A percentile compares a stretch with the other conserved stretches of the same genome.
phyloP scores from a whole-genome alignment of 2,888 invertebrate species.

The Marronus borbonicus region DNA sequence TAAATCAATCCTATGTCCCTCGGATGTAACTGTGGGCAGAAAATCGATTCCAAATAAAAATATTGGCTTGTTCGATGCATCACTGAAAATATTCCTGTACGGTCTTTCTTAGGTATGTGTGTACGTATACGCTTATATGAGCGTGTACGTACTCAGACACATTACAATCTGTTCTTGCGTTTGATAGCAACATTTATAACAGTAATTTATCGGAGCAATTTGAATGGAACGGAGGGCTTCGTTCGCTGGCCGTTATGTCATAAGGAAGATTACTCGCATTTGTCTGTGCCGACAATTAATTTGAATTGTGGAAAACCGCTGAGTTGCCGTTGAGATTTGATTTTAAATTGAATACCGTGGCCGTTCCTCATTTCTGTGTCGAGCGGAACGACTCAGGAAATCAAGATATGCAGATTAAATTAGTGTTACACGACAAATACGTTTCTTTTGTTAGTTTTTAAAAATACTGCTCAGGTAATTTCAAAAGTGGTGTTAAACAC shows the following conservation, averaged over 20 bases:
- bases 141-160: neutral
- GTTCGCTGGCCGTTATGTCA: conserved; percentile 27
- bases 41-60: conserved; percentile 20
- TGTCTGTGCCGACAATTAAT: conserved; percentile 5
- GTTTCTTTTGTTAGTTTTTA: no score
- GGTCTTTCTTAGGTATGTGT: neutral
- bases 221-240: conserved; percentile 11
- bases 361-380: no score
- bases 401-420: neutral
- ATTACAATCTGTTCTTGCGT: neutral
- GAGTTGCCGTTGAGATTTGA: neutral
- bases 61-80: conserved; percentile 12
- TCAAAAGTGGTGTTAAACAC: no score
- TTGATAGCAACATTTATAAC: conserved; percentile 30
- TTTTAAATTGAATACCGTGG: neutral
- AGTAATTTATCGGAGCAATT: conserved; percentile 35
- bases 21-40: conserved; percentile 28
- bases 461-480: no score
- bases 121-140: neutral
- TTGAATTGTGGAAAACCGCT: conserved; percentile 2
- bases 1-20: conserved; percentile 12
- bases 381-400: no score
- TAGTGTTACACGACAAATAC: no score
- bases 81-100: conserved; percentile 33
- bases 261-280: conserved; percentile 1